Percentiles rank a stretch among this genome's conserved stretches.
Conservation (phyloP, 64 coral and sea anemone species). For the Acropora yongei region DNA sequence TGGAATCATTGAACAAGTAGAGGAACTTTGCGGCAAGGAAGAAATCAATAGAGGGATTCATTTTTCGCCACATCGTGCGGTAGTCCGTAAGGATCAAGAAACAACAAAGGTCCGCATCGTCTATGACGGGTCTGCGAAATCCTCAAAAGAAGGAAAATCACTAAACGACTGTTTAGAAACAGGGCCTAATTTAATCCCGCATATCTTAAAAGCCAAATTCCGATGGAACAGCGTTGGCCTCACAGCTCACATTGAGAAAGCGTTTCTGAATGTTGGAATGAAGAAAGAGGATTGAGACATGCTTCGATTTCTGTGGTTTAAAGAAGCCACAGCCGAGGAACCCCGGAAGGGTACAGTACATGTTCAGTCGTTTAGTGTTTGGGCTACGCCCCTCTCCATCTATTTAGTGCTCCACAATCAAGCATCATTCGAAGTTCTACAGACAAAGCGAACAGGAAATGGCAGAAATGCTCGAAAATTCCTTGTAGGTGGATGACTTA, state of each 20-base stretch:
- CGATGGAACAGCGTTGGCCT: conserved; percentile 38
- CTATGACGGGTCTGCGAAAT: conserved; percentile 49
- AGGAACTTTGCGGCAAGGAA: neutral
- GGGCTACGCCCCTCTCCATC: neutral
- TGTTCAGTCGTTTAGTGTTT: conserved; percentile 16
- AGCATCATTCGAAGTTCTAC: no score
- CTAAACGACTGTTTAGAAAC: conserved; percentile 41
- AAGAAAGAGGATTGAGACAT: conserved; percentile 25
- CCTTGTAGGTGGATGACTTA: no score
- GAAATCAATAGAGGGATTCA: conserved; percentile 33
- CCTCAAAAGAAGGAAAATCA: conserved; percentile 18
- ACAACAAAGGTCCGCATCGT: neutral
- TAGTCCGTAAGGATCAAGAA: neutral
- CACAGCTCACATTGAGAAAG: conserved; percentile 52
- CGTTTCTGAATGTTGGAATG: conserved; percentile 39
- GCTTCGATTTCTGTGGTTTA: conserved; percentile 60
- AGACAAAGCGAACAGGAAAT: no score
- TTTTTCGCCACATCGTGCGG: conserved; percentile 52
- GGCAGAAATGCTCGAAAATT: neutral
- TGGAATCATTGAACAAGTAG: no score
- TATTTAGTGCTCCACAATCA: no score
- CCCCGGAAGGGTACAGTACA: conserved; percentile 29
- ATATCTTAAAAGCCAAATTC: conserved; percentile 26
- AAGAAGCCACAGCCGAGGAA: conserved; percentile 36
- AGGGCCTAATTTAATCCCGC: conserved; percentile 53